These are phyloP conservation scores for Ostrea denselamellosa DNA, from an alignment of 1,140 invertebrate species.

Conservation along the genomic window DNA sequence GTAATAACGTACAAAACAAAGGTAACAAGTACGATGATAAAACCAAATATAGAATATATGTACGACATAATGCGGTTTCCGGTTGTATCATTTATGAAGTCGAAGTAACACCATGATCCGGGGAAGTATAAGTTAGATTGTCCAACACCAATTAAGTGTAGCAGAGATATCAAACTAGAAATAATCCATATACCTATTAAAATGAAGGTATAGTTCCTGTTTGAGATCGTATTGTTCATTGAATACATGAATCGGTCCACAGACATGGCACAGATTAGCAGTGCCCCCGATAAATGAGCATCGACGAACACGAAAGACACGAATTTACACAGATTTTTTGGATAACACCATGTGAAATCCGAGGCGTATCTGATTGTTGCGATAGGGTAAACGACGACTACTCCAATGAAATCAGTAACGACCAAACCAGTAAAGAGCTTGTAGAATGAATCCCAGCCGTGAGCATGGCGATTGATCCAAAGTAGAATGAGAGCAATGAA, in stretches of 20 bases:
- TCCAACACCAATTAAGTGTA: conserved; percentile 31
- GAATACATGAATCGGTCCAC: background rate
- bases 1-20: background rate
- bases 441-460: background rate
- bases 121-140: background rate
- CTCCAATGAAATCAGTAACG: background rate
- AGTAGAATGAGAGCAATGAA: background rate
- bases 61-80: conserved; percentile 26
- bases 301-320: conserved; percentile 2
- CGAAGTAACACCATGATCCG: conserved; percentile 34
- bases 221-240: background rate
- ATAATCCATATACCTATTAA: background rate
- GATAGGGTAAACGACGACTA: conserved; percentile 9
- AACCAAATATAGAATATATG: background rate
- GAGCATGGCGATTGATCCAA: background rate
- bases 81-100: background rate
- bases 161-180: background rate
- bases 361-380: background rate
- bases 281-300: background rate
- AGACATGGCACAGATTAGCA: background rate
- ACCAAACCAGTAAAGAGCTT: background rate
- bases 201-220: background rate
- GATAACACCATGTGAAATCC: conserved; percentile 24
- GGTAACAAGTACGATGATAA: background rate
- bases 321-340: conserved; percentile 3